phyloP scores from a whole-genome alignment of 2,888 invertebrate genomes.

The Clitarchus hookeri region DNA sequence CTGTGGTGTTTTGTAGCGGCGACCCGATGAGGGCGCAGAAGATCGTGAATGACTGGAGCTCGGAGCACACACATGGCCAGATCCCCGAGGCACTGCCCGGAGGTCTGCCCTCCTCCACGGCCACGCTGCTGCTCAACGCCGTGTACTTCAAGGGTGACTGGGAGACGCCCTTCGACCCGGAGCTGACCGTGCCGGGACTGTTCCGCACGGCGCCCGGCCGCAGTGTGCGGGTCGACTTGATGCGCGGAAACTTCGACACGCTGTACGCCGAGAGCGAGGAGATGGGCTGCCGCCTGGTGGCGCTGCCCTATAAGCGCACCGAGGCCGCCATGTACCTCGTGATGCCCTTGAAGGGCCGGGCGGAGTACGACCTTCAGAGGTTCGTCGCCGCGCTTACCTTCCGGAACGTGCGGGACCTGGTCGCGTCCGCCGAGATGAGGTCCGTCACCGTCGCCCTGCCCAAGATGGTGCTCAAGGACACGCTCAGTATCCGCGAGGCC shows the following conservation, averaged over 20 bases:
- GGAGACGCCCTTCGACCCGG: constrained; percentile 54
- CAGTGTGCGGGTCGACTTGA: constrained; percentile 48
- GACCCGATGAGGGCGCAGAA: constrained; percentile 43
- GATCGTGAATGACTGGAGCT: constrained; percentile 52
- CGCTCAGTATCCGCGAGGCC: constrained; percentile 49
- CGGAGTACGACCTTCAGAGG: constrained; percentile 38
- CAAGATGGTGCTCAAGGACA: constrained; percentile 50
- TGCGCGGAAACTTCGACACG: constrained; percentile 49
- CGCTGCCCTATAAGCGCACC: constrained; percentile 55
- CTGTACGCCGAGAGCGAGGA: constrained; percentile 50
- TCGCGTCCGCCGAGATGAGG: constrained; percentile 44
- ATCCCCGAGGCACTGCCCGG: constrained; percentile 51
- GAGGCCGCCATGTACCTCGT: constrained; percentile 54
- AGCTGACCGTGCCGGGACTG: constrained; percentile 49
- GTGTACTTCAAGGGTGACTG: constrained; percentile 57
- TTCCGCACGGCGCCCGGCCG: constrained; percentile 48
- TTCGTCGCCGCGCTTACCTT: constrained; percentile 47
- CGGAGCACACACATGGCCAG: constrained; percentile 51
- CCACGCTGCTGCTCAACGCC: constrained; percentile 54
- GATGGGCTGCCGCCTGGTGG: constrained; percentile 52
- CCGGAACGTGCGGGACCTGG: constrained; percentile 47
- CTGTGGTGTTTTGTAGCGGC: constrained; percentile 29
- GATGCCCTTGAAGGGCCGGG: constrained; percentile 17
- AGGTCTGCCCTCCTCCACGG: constrained; percentile 50
- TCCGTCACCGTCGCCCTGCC: constrained; percentile 46